A percentile compares a stretch with the other conserved stretches of the same genome.
These are phyloP conservation scores for Acrocyrtus sp. DNA, from an alignment of 2,888 invertebrate species.

Conservation along the genomic window DNA sequence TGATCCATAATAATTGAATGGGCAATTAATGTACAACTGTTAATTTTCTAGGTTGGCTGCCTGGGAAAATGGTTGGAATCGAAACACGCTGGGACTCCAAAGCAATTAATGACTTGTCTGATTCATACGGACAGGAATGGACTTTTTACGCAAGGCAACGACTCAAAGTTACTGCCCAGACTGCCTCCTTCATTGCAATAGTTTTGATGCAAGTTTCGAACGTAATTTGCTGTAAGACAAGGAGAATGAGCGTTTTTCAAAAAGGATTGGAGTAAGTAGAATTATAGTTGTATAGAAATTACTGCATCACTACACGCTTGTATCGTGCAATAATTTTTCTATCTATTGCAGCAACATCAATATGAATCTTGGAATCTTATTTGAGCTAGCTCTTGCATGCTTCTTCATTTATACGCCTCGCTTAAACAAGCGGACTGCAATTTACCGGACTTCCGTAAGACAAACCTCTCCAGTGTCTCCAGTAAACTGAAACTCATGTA, in stretches of 20 bases:
- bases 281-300: background rate
- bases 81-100: slow-evolving; percentile 54
- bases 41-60: too few species aligned
- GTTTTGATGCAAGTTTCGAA: slow-evolving; percentile 62
- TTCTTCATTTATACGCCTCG: slow-evolving; percentile 60
- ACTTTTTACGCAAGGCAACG: slow-evolving; percentile 45
- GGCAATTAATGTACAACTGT: too few species aligned
- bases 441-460: slow-evolving; percentile 48
- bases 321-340: too few species aligned
- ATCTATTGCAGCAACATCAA: slow-evolving; percentile 53
- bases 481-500: too few species aligned
- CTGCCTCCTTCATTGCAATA: slow-evolving; percentile 60
- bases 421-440: slow-evolving; percentile 41
- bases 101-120: slow-evolving; percentile 58
- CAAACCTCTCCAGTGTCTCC: too few species aligned
- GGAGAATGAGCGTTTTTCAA: slow-evolving; percentile 59
- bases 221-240: slow-evolving; percentile 62
- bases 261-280: slow-evolving; percentile 65
- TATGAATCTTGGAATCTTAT: slow-evolving; percentile 60
- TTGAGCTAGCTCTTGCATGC: slow-evolving; percentile 55
- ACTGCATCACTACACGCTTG: too few species aligned
- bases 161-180: slow-evolving; percentile 57
- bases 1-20: too few species aligned
- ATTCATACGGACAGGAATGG: slow-evolving; percentile 62
- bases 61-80: slow-evolving; percentile 58